Base-by-base conservation (phyloP, 1,140 invertebrate species). In the Ceratina japonica region DNA sequence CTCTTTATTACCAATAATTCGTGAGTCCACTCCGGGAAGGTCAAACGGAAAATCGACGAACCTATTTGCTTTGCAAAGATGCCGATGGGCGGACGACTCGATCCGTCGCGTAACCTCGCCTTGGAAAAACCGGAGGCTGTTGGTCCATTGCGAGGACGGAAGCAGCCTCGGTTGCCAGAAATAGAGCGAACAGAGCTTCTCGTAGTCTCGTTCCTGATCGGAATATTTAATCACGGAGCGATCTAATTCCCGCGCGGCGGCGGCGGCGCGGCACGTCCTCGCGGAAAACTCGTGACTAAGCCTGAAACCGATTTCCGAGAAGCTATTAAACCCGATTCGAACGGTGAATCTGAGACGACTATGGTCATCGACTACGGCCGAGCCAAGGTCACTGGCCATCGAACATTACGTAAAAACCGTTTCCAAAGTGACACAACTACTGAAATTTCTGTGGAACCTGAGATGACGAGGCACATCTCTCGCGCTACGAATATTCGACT, bases 121-220 rank as follows among this genome's bases (percentile, higher is more conserved):
- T 87, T 85, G 83, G 59, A 22, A n/a, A 56, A 68, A 71, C 75
- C 72, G 85, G 79, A 84, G 85, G 65, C 76, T 59, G 63, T 44
- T 44, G 37, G 37, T 44, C 37, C 74, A 87, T 83, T 56, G 54
- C 70, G 83, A 59, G 86, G 85, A 87, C 89, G 86, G 82, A 88
- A 87, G 85, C 79, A n/a, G 61, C 10, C 37, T 69, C 31, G 88
- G 88, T 84, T 88, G 89, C 70, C 82, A 77, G 80, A 87, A 89
- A 86, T 83, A 84, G 79, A 86, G 75, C 70, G 52, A 69, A 13
- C 68, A 31, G 44, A 72, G 51, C 51, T 79, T 24, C 71, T 51
- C 16, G 54, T n/a, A 4, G 68, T 69, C 27, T 20, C 51, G 64
- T 37, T 76, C 66, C 61, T 75, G 84, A 80, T 66, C 75, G 68